phyloP scores from a whole-genome alignment of 2,888 invertebrate genomes.

The Terebella lapidaria region DNA sequence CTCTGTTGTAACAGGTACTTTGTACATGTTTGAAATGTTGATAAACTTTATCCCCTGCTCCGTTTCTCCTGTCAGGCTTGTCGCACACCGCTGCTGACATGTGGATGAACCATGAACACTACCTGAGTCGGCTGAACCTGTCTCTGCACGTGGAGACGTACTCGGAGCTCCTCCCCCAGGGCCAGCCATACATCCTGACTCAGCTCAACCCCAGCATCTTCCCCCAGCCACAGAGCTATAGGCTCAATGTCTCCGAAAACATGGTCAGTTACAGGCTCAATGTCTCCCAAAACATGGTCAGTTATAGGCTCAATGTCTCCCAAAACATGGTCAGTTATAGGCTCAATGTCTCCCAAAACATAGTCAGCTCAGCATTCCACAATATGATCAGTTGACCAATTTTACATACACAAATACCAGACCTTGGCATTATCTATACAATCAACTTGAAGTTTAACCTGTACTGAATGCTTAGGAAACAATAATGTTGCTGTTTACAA shows the following conservation, averaged over 20 bases:
- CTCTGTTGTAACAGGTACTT: too few relatives aligned
- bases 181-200: constrained; percentile 56
- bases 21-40: too few relatives aligned
- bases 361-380: too few relatives aligned
- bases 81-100: too few relatives aligned
- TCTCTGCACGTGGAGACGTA: neutral
- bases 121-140: neutral
- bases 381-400: too few relatives aligned
- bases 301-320: constrained; percentile 31
- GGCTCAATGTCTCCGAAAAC: constrained; percentile 36
- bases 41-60: too few relatives aligned
- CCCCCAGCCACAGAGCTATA: constrained; percentile 56
- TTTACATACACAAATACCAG: too few relatives aligned
- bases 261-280: constrained; percentile 31
- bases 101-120: neutral
- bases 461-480: too few relatives aligned
- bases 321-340: neutral
- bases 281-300: neutral
- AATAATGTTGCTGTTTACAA: too few relatives aligned
- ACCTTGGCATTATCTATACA: too few relatives aligned
- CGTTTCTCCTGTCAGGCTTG: too few relatives aligned
- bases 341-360: constrained; percentile 29
- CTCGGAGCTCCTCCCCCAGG: neutral
- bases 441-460: too few relatives aligned
- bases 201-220: constrained; percentile 58